Evolutionary conservation across 2,888 invertebrate genomes (phyloP), one percentile per base, ranked within the genome.

Genomic region (Agriopis marginaria): DNA sequence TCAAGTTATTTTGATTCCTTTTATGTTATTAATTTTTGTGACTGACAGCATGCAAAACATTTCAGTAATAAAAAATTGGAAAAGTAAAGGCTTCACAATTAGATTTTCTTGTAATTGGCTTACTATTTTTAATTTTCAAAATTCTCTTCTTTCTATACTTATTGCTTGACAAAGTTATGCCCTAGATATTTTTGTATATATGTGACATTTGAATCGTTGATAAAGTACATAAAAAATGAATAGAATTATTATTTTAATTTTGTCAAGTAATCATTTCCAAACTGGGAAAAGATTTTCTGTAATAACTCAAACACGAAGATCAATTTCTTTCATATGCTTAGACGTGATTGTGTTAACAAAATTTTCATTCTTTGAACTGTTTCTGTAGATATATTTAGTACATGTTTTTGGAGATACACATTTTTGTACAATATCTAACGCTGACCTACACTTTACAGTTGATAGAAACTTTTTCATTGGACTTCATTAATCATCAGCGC

Each of bases 291-390:
- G 71, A 76, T 58, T 78, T 77, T 68, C 79, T 81, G 78, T 77
- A 76, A 54, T 65, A 47, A 60, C 14, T 64, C 49, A 44, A 66
- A 75, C 73, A 73, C 70, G 66, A 76, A 54, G 39, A 68, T 60
- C 14, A 68, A 67, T 77, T 82, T 82, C 79, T 84, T 51, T 12
- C 58, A 42, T 14, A 80, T 89, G 90, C 89, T 89, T 93, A 92
- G 91, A 90, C 83, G 93, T 93, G 91, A 89, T 87, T 89, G 92
- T 93, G 92, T 91, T 90, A 88, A 90, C 87, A 84, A 85, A 82
- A 66, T 84, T 83, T 77, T 84, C 82, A 82, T 80, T 84, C 79
- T 87, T 86, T 88, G 66, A 86, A 87, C 82, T 88, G 82, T 85
- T 90, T 89, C 80, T 83, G 92, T 93, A 93, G 93, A 89, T 83